Base-by-base conservation (phyloP, 2,888 invertebrate species). In the Drosophila kokeensis region DNA sequence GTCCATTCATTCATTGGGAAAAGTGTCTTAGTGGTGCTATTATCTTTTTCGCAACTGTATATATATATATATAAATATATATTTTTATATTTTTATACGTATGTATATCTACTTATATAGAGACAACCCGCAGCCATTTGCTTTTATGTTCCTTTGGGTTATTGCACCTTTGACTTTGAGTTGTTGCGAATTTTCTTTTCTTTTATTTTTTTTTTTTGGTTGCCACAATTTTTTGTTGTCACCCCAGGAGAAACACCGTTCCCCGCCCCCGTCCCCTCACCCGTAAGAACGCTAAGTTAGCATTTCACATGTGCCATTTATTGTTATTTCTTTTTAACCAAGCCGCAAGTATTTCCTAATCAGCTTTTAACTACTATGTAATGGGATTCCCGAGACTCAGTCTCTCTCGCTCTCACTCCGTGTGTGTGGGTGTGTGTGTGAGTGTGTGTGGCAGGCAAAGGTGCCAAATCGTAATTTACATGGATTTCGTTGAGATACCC, bases 391-490 rank as follows among this genome's bases (percentile, higher is more conserved):
- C 69, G 76, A 78, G 80, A 64, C 80, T 69, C 72, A 34, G 52
- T 36, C 18, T 13, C 13, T 40, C 55, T 36, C 15, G 6, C 55
- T 11, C 55, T 1, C 27, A 13, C n/a, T 13, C 29, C 29, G 5
- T 24, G 7, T 36, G n/a, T 36, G 15, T 10, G 50, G 2, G 36
- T 10, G 58, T 29, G 42, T 32, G 34, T 6, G 59, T 13, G 38
- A 2, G 32, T 50, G 52, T 36, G 60, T 24, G 38, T 50, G 36
- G 45, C 67, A 49, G 89, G 83, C 24, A 45, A 91, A 92, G 92
- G 92, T 92, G 92, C 87, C 91, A 92, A 92, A 92, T 92, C 92
- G 92, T 93, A 92, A 92, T 93, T 92, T 93, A 93, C 92, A 92
- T 92, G 93, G 92, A 91, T 93, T 93, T 91, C 87, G 84, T 81